Evolutionary conservation across 2,888 invertebrate species (phyloP), one percentile per base, ranked within the genome.

Genomic region (Lasiommata megera): DNA sequence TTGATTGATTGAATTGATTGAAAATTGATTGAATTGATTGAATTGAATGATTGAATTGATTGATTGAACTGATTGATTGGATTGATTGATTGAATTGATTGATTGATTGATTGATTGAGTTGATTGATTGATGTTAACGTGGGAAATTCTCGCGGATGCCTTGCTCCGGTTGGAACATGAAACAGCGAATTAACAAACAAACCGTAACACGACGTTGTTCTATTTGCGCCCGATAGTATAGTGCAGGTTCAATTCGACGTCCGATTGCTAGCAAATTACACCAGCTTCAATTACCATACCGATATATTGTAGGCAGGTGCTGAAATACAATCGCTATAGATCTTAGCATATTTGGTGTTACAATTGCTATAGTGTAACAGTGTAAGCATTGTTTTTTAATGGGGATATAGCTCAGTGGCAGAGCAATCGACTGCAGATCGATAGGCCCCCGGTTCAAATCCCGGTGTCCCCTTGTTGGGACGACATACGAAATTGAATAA

Each of bases 341-440:
- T 34, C 11, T 34, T 34, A 34, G 11, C 9, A 11, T 34, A 3
- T 34, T 11, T 9, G 11, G 9, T 34, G 11, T 34, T 34, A 11
- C 11, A 34, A 34, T 34, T 9, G 34, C 34, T 11, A 34, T 34
- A n/a, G n/a, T n/a, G n/a, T n/a, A n/a, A n/a, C n/a, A n/a, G n/a
- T n/a, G n/a, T n/a, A n/a, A n/a, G n/a, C n/a, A n/a, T n/a, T n/a
- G n/a, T n/a, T n/a, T n/a, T n/a, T n/a, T n/a, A n/a, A 28, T 5
- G 66, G 68, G 69, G 69, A 69, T 66, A 67, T 70, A 70, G 69
- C 69, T 69, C 68, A 70, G 69, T 67, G 88, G 87, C 69, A 88
- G 88, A 88, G 88, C 88, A 88, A 84, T 88, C 87, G 88, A 88
- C 88, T 88, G 88, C 88, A 88, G 88, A 87, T 88, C 88, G 88